phyloP scores from a whole-genome alignment of 2,888 invertebrate species.

The Lasioglossum leucozonium region DNA sequence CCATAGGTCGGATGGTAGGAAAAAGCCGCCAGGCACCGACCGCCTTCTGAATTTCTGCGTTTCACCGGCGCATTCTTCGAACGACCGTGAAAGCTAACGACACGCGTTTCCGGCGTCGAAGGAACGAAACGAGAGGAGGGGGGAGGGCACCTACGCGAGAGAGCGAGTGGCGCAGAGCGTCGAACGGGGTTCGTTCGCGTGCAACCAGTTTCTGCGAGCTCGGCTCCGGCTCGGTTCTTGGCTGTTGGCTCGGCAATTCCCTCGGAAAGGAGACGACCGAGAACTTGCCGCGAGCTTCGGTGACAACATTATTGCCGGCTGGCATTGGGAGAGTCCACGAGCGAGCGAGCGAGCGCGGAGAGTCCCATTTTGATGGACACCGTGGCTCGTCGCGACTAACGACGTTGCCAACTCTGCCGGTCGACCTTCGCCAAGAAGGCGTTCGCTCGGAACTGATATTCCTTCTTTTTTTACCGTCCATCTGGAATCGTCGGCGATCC shows the following conservation, averaged over 20 bases:
- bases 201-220: constrained; percentile 16
- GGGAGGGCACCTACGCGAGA: background rate
- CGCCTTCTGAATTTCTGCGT: constrained; percentile 1
- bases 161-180: background rate
- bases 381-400: constrained; percentile 19
- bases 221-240: background rate
- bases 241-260: background rate
- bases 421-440: constrained; percentile 22
- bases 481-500: constrained; percentile 21
- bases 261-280: constrained; percentile 5
- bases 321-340: constrained; percentile 16
- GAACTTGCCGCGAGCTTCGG: constrained; percentile 21
- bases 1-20: background rate
- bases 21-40: background rate
- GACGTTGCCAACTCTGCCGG: constrained; percentile 25
- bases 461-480: constrained; percentile 7
- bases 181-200: constrained; percentile 2
- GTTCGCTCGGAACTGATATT: constrained; percentile 6
- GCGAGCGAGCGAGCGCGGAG: background rate
- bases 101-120: constrained; percentile 38
- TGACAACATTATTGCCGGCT: constrained; percentile 33
- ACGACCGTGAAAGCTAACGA: constrained; percentile 16
- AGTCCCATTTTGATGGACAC: constrained; percentile 26
- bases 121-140: background rate
- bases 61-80: background rate